A percentile compares a stretch with the other conserved stretches of the same genome.
Evolutionary conservation across 2,888 invertebrate genomes (phyloP).

Genomic region (Galerucella pusilla): DNA sequence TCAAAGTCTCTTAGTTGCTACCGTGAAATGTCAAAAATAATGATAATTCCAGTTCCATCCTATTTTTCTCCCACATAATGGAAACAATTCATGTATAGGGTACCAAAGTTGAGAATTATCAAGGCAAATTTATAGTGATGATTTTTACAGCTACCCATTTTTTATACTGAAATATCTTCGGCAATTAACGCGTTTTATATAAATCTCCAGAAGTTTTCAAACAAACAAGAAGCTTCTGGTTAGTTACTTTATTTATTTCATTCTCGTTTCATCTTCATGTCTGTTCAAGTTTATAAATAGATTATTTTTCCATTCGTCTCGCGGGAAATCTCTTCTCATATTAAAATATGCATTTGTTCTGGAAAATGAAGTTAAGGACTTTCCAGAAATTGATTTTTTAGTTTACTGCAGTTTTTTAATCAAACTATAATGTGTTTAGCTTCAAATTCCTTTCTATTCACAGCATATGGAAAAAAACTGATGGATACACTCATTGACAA

Average conservation of each 20-base stretch:
- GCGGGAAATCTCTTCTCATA: slow-evolving; percentile 20
- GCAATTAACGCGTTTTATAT: background rate
- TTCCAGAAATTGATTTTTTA: background rate
- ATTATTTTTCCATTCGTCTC: slow-evolving; percentile 3
- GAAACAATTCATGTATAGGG: no score
- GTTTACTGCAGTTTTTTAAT: background rate
- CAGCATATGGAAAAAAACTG: background rate
- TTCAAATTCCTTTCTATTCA: background rate
- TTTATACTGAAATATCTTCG: background rate
- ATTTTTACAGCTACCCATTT: no score
- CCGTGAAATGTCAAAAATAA: no score
- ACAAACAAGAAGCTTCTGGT: background rate
- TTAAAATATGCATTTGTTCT: slow-evolving; percentile 10
- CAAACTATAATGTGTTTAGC: background rate
- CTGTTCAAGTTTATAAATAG: background rate
- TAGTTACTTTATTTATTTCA: background rate
- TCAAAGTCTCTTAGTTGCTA: no score
- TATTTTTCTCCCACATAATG: no score
- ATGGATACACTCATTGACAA: no score
- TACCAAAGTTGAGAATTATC: no score
- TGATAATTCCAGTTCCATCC: no score
- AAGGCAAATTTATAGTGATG: no score
- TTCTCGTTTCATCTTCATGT: background rate
- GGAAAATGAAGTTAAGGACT: background rate
- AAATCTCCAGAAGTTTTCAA: background rate